Percentiles rank a stretch among this genome's conserved stretches.
These are phyloP conservation scores for Vidua macroura DNA, from an alignment of 2,113 vertebrate genomes.

Conservation along the genomic window DNA sequence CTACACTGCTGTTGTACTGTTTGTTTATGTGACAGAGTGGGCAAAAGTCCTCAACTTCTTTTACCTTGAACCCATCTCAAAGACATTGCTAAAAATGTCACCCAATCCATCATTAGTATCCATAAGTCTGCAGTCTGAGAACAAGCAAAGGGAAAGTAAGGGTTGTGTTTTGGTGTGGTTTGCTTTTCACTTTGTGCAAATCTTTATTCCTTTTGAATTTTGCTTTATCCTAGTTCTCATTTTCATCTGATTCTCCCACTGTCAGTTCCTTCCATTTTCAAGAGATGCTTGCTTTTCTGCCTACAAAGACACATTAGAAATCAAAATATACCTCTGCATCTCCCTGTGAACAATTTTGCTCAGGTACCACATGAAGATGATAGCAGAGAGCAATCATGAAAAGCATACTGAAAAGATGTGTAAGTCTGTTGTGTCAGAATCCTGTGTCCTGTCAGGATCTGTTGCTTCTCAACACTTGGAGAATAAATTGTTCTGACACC, in stretches of 20 bases:
- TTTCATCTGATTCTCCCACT: not conserved
- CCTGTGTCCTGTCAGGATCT: not conserved
- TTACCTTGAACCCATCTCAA: not conserved
- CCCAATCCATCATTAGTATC: not conserved
- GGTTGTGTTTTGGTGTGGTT: not conserved
- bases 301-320: not conserved
- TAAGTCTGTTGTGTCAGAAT: not conserved
- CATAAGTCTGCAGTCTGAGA: not conserved
- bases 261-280: not conserved
- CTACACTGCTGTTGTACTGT: not conserved
- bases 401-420: not conserved
- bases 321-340: not conserved
- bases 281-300: not conserved
- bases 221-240: not conserved
- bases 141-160: not conserved
- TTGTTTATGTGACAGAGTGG: not conserved
- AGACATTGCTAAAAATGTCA: not conserved
- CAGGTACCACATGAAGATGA: not conserved
- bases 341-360: not conserved
- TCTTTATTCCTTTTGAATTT: not conserved
- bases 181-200: not conserved
- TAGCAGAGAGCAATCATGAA: not conserved
- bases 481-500: slow-evolving; percentile 35
- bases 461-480: not conserved
- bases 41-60: not conserved